phyloP scores from a whole-genome alignment of 2,113 vertebrate genomes.

The Ochotona curzoniae region DNA sequence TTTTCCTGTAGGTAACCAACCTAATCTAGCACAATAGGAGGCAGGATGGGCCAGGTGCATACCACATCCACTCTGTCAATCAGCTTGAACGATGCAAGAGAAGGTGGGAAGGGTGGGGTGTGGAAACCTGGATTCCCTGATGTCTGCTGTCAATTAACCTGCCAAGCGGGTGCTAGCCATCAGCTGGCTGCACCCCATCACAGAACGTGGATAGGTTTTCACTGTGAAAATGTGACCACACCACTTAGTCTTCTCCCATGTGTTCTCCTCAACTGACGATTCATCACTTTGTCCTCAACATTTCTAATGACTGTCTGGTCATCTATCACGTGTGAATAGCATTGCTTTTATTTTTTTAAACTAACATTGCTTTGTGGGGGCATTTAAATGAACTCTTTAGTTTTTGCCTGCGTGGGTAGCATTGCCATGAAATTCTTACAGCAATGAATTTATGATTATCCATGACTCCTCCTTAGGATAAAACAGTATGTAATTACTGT shows the following conservation, averaged over 20 bases:
- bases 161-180: too few relatives aligned
- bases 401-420: not conserved
- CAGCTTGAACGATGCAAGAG: too few relatives aligned
- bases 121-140: too few relatives aligned
- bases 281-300: not conserved
- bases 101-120: too few relatives aligned
- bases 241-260: not conserved
- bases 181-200: not conserved
- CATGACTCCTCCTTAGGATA: not conserved
- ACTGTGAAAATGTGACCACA: not conserved
- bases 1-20: too few relatives aligned
- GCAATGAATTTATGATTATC: not conserved
- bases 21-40: too few relatives aligned
- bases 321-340: not conserved
- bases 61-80: too few relatives aligned
- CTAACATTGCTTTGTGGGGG: not conserved
- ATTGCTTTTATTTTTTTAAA: not conserved
- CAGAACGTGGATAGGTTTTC: not conserved
- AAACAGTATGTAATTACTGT: not conserved
- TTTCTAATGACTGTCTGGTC: not conserved
- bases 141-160: too few relatives aligned
- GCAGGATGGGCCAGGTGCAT: too few relatives aligned
- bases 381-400: not conserved
- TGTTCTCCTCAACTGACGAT: not conserved
- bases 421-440: not conserved